Evolutionary conservation across 2,888 invertebrate species (phyloP), one percentile per base, ranked within the genome.

Genomic region (Perizoma affinitatum): DNA sequence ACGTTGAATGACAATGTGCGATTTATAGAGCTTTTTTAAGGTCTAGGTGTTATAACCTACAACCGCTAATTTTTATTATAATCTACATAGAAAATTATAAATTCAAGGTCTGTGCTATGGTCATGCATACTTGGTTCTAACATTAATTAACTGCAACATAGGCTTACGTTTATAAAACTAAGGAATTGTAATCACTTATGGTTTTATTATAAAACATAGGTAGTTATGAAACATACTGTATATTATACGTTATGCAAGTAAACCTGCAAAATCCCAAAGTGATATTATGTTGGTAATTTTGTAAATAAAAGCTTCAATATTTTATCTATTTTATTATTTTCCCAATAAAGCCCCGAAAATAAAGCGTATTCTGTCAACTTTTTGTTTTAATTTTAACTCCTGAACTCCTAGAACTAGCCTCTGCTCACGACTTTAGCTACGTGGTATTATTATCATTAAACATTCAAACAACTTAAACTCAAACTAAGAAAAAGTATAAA

Each of bases 231-330:
- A 86, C 80, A 80, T 84, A 85, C 22, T 82, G 80, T 86, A 86
- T 87, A 84, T 87, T 87, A 87, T 81, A 87, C 86, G 88, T 88
- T 90, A 90, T 88, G 87, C 88, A 88, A 89, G 85, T 90, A 81
- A 88, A 89, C 90, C 88, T 90, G 90, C 90, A 84, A 89, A 89
- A 88, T 89, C 89, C 90, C 88, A 91, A 92, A 90, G 91, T 91
- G 91, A 91, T 92, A 92, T 83, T 88, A 88, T 87, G 90, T 91
- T 92, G 88, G 83, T 90, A 90, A 90, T 91, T 91, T 92, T 92
- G 90, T 90, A 92, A 91, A 92, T 92, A 92, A 92, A 92, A 89
- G 92, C 92, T 92, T 92, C 91, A 83, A 90, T 88, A 90, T 90
- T 91, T 90, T 86, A 83, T 75, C 69, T 71, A 72, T 65, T 74